Evolutionary conservation across 1,140 invertebrate genomes (phyloP).

Genomic region (Drosophila nasuta): DNA sequence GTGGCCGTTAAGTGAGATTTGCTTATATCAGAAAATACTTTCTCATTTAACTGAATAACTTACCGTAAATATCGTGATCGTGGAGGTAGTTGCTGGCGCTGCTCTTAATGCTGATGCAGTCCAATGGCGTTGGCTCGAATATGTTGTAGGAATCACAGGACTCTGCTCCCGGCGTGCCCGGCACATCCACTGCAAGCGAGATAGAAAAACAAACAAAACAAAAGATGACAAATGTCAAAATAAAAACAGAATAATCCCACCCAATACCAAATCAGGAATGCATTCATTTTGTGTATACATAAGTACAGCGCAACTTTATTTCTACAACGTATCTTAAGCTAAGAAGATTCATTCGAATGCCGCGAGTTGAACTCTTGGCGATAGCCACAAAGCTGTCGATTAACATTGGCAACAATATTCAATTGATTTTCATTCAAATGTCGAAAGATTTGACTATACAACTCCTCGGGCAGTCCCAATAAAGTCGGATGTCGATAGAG

Average conservation of each 20-base stretch:
- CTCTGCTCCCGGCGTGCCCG: slow-evolving; percentile 56
- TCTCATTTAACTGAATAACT: slow-evolving; percentile 14
- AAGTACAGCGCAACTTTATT: not conserved
- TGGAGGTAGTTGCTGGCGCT: slow-evolving; percentile 70
- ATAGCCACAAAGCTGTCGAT: slow-evolving; percentile 39
- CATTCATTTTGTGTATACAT: not conserved
- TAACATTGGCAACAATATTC: slow-evolving; percentile 70
- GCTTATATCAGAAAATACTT: too few species aligned
- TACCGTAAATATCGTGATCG: slow-evolving; percentile 67
- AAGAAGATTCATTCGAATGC: not conserved
- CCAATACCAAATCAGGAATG: not conserved
- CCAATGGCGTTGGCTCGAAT: slow-evolving; percentile 69
- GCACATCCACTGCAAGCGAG: slow-evolving; percentile 28
- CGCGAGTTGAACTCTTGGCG: slow-evolving; percentile 32
- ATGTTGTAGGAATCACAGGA: slow-evolving; percentile 70
- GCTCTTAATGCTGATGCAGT: slow-evolving; percentile 73
- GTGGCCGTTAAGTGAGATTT: too few species aligned
- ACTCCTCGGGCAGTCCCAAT: slow-evolving; percentile 57
- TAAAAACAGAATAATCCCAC: not conserved
- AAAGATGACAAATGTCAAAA: slow-evolving; percentile 1
- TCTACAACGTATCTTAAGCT: not conserved
- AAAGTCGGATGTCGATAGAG: slow-evolving; percentile 55
- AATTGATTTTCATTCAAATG: slow-evolving; percentile 58
- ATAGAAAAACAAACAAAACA: slow-evolving; percentile 25
- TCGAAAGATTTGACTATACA: slow-evolving; percentile 66